Evolutionary conservation across 2,113 vertebrate genomes (phyloP).

Genomic region (Labrus mixtus): DNA sequence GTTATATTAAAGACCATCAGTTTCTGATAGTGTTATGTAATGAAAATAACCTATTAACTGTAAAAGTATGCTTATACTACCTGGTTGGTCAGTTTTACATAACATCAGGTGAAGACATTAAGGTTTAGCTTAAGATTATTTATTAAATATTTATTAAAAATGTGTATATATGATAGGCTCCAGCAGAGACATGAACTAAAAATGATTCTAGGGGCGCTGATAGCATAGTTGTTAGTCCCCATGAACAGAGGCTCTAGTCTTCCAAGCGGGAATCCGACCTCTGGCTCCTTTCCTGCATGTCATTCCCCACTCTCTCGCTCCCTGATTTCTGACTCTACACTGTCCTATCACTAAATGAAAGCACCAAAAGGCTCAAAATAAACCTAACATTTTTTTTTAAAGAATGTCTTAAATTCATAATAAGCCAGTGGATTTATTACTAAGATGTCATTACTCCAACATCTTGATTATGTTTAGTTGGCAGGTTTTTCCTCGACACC

Average conservation of each 20-base stretch:
- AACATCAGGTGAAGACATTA: conserved; percentile 2
- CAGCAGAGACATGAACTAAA: conserved; percentile 6
- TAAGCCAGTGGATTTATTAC: conserved; percentile 9
- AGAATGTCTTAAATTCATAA: conserved; percentile 16
- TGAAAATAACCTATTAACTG: not conserved
- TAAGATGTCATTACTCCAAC: conserved; percentile 13
- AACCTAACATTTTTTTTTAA: conserved; percentile 17
- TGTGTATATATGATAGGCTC: conserved; percentile 1
- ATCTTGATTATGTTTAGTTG: conserved; percentile 39
- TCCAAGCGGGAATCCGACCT: too few species aligned
- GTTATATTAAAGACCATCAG: too few species aligned
- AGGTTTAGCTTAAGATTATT: not conserved
- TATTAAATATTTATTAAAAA: conserved; percentile 1
- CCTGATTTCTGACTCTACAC: too few species aligned
- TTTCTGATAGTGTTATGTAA: too few species aligned
- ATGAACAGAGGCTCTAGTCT: too few species aligned
- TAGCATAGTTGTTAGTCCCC: too few species aligned
- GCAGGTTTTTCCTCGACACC: conserved; percentile 52
- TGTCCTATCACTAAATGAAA: too few species aligned
- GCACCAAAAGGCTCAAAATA: too few species aligned
- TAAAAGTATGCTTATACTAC: not conserved
- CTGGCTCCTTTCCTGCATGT: too few species aligned
- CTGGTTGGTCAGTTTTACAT: not conserved
- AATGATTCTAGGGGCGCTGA: too few species aligned
- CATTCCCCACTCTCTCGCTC: too few species aligned